phyloP scores from a whole-genome alignment of 2,888 invertebrate species.

The Netelia inedita region DNA sequence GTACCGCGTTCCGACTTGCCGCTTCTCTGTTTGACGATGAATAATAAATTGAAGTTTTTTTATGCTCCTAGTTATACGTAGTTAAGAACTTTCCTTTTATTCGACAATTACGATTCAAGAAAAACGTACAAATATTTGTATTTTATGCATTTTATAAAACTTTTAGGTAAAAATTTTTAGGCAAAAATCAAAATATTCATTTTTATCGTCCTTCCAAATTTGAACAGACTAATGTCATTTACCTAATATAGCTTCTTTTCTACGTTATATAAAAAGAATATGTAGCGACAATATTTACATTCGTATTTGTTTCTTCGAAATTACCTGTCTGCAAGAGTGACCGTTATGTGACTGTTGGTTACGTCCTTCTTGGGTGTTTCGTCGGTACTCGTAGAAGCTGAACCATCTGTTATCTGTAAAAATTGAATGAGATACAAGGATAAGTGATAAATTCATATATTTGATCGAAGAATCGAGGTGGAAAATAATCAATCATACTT shows the following conservation, averaged over 20 bases:
- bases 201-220: too few relatives aligned
- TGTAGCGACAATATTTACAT: too few relatives aligned
- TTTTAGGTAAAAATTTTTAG: too few relatives aligned
- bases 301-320: conserved; percentile 16
- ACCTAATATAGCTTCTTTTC: too few relatives aligned
- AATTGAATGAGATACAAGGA: conserved; percentile 5
- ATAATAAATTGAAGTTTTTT: background rate
- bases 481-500: background rate
- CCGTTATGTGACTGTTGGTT: conserved; percentile 82
- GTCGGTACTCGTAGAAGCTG: conserved; percentile 85
- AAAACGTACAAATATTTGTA: too few relatives aligned
- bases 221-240: too few relatives aligned
- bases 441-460: conserved; percentile 39
- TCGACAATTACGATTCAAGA: too few relatives aligned
- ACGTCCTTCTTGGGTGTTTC: conserved; percentile 82
- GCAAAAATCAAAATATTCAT: too few relatives aligned
- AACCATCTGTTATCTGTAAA: conserved; percentile 81
- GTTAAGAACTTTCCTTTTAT: too few relatives aligned
- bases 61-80: too few relatives aligned
- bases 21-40: conserved; percentile 50
- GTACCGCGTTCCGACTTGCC: conserved; percentile 72
- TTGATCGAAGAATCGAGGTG: conserved; percentile 4
- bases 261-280: too few relatives aligned
- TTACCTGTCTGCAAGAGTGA: conserved; percentile 82
- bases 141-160: too few relatives aligned